Percentiles rank a stretch among this genome's conserved stretches.
Evolutionary conservation across 2,113 vertebrate genomes (phyloP).

Genomic region (Mastomys coucha): DNA sequence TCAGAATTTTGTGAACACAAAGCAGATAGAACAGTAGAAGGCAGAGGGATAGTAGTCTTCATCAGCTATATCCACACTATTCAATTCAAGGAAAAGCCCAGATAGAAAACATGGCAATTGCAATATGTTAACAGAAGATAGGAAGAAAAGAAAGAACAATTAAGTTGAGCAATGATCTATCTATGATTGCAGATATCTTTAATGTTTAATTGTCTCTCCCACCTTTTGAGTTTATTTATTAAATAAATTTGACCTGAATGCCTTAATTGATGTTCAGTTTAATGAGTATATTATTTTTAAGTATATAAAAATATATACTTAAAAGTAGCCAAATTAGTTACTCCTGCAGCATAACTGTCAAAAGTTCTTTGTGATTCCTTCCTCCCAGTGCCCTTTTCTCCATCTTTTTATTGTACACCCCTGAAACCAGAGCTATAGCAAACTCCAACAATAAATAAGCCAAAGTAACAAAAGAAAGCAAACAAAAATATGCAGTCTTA

Average conservation of each 20-base stretch:
- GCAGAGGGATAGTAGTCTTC: conserved; percentile 73
- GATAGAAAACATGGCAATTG: conserved; percentile 68
- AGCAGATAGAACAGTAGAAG: conserved; percentile 60
- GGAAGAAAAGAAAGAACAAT: conserved; percentile 61
- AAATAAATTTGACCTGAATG: conserved; percentile 28
- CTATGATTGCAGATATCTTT: conserved; percentile 54
- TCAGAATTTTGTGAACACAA: conserved; percentile 59
- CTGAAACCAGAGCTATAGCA: background rate
- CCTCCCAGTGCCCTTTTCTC: background rate
- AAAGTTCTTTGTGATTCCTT: background rate
- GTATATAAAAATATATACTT: background rate
- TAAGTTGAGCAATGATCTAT: conserved; percentile 69
- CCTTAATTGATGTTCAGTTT: background rate
- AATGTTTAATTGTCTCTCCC: conserved; percentile 38
- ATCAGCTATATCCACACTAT: conserved; percentile 65
- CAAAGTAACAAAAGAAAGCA: background rate
- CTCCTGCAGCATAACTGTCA: background rate
- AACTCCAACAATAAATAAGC: background rate
- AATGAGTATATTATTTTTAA: no score
- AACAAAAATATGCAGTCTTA: background rate
- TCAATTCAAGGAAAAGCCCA: conserved; percentile 68
- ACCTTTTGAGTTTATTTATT: background rate
- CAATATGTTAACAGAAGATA: conserved; percentile 68
- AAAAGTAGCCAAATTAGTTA: background rate
- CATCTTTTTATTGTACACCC: background rate